Percentiles rank a stretch among this genome's conserved stretches.
Evolutionary conservation across 2,113 vertebrate species (phyloP).

Genomic region (Dicerorhinus sumatrensis): DNA sequence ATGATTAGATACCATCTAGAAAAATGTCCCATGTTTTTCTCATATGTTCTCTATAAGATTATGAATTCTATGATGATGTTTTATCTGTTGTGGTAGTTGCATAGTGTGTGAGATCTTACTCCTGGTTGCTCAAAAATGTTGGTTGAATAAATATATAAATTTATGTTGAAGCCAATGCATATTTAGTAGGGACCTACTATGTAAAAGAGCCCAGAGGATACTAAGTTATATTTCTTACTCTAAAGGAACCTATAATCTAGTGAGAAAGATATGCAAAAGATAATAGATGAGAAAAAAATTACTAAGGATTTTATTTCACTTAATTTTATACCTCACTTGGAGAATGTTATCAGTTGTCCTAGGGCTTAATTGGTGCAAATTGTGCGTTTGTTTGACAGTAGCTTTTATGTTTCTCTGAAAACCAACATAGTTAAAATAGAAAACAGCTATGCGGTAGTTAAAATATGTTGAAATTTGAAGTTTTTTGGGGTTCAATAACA

Average conservation of each 20-base stretch:
- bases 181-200: background rate
- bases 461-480: background rate
- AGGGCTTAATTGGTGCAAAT: background rate
- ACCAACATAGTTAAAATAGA: background rate
- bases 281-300: background rate
- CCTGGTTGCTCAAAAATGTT: background rate
- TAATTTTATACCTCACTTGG: background rate
- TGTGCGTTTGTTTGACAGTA: background rate
- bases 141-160: background rate
- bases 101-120: background rate
- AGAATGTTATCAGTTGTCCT: background rate
- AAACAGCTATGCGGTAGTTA: background rate
- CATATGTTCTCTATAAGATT: background rate
- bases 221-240: background rate
- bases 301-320: background rate
- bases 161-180: background rate
- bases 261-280: background rate
- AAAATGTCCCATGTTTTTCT: background rate
- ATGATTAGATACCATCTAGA: background rate
- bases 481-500: background rate
- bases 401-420: constrained; percentile 7
- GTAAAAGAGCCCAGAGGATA: background rate
- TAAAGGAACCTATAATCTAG: background rate
- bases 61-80: background rate
- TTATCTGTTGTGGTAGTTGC: background rate